A percentile compares a stretch with the other conserved stretches of the same genome.
phyloP scores from a whole-genome alignment of 2,888 invertebrate genomes.

The Caenorhabditis sp. region DNA sequence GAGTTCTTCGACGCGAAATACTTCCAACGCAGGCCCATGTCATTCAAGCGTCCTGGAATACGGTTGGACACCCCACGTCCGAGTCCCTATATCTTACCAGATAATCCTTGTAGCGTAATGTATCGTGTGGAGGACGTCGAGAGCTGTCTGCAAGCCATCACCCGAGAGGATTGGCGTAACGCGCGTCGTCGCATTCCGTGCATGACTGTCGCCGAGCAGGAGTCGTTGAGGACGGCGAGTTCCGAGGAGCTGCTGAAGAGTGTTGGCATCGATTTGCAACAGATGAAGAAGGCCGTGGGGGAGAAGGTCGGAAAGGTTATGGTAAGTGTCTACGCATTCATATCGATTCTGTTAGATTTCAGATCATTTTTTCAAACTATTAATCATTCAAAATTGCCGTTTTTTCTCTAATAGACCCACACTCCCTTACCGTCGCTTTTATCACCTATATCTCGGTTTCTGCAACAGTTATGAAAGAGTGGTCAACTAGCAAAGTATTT shows the following conservation, averaged over 20 bases:
- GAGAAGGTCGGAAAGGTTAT: conserved; percentile 52
- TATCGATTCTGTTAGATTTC: too few relatives aligned
- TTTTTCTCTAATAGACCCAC: too few relatives aligned
- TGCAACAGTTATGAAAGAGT: too few relatives aligned
- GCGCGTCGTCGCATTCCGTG: conserved; percentile 30
- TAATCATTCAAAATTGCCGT: too few relatives aligned
- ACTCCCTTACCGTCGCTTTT: too few relatives aligned
- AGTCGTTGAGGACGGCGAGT: neutral
- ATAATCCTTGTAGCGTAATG: conserved; percentile 19
- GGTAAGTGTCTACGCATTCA: conserved; percentile 26
- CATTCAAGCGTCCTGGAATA: conserved; percentile 22
- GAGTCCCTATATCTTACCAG: neutral
- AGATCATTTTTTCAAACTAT: too few relatives aligned
- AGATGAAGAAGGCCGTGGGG: conserved; percentile 35
- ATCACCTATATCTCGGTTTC: too few relatives aligned
- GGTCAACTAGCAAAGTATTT: too few relatives aligned
- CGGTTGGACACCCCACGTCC: conserved; percentile 2
- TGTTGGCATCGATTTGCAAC: conserved; percentile 50
- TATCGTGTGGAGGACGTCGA: conserved; percentile 57
- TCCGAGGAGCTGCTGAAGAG: conserved; percentile 22
- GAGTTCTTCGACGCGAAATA: conserved; percentile 52
- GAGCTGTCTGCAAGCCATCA: conserved; percentile 27
- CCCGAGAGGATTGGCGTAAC: conserved; percentile 41
- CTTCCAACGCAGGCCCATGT: conserved; percentile 8
- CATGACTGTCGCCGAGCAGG: neutral